Base-by-base conservation (phyloP, 2,888 invertebrate species). In the Drosophila nigritarsus region DNA sequence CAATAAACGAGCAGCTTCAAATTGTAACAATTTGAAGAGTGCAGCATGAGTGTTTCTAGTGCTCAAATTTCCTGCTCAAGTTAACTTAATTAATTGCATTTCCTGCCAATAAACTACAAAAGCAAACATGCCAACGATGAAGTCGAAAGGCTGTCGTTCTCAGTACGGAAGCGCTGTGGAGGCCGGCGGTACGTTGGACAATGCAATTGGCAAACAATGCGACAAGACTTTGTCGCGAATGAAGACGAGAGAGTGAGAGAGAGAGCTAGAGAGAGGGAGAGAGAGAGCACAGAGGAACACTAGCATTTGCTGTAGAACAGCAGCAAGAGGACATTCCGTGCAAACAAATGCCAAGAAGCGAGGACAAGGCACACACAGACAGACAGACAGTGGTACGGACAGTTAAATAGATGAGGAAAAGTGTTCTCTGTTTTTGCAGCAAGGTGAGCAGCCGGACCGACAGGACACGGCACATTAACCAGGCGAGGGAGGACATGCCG, bases 1-100 rank as follows among this genome's bases (percentile, higher is more conserved):
- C 62, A 38, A 56, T 77, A 64, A 68, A 32, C 48, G 65, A 24
- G 15, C 30, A 30, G 38, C 62, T 58, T 66, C 64, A 73, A 86
- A 73, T 69, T 71, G 72, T 59, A 74, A 77, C 70, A 75, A 65
- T 87, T 89, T 83, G 83, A 89, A 83, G 89, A 75, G 89, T 70
- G 80, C 65, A 70, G 36, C 50, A 61, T 34, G 65, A 61, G 70
- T 69, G 72, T 32, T 42, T 59, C 63, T 59, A 38, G 60, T 74
- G 84, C 82, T 71, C 77, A 56, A 76, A 82, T 80, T 87, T 76
- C 86, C 89, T 87, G 86, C 89, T 88, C 86, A 90, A 86, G 85
- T 86, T 88, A 90, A 82, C 85, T 89, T 87, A 87, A 89, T 87
- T 90, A 89, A 87, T 87, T 87, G 90, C 90, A 87, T 87, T 89